Evolutionary conservation across 2,797 vertebrate genomes (phyloP).

Genomic region (Gastrophryne carolinensis): DNA sequence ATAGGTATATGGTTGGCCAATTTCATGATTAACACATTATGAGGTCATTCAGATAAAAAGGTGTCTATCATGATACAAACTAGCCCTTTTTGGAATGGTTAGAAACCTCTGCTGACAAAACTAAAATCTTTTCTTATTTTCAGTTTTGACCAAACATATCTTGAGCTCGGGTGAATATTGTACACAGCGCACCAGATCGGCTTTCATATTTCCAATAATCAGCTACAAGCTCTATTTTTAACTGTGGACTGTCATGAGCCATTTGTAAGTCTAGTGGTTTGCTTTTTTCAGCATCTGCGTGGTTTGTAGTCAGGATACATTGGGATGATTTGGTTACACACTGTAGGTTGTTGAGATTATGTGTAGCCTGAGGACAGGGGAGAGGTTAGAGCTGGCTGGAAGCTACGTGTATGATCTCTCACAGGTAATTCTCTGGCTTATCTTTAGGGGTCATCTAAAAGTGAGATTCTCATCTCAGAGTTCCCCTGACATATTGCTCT

Average conservation of each 20-base stretch:
- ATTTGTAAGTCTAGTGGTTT: neutral
- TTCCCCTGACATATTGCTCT: conserved; percentile 55
- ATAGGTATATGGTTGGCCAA: too few relatives aligned
- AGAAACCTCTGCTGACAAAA: too few relatives aligned
- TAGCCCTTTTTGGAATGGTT: too few relatives aligned
- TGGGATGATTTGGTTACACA: conserved; percentile 12
- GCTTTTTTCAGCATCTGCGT: neutral
- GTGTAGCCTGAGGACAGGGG: conserved; percentile 55
- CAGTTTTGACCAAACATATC: too few relatives aligned
- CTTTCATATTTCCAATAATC: conserved; percentile 1
- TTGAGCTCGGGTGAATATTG: too few relatives aligned
- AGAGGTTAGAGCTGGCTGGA: conserved; percentile 59
- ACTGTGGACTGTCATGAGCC: neutral
- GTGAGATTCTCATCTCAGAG: conserved; percentile 57
- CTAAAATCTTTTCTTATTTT: too few relatives aligned
- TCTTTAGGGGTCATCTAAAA: conserved; percentile 58
- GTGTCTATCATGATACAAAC: too few relatives aligned
- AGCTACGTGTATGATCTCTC: conserved; percentile 54
- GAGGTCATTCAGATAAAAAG: too few relatives aligned
- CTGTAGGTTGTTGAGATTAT: conserved; percentile 34
- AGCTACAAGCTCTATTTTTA: conserved; percentile 1
- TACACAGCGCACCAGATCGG: neutral
- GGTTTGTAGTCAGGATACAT: conserved; percentile 33
- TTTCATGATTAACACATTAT: too few relatives aligned
- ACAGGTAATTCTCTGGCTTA: conserved; percentile 60